phyloP scores from a whole-genome alignment of 92 coral and sea anemone genomes.

The Montipora capitata region DNA sequence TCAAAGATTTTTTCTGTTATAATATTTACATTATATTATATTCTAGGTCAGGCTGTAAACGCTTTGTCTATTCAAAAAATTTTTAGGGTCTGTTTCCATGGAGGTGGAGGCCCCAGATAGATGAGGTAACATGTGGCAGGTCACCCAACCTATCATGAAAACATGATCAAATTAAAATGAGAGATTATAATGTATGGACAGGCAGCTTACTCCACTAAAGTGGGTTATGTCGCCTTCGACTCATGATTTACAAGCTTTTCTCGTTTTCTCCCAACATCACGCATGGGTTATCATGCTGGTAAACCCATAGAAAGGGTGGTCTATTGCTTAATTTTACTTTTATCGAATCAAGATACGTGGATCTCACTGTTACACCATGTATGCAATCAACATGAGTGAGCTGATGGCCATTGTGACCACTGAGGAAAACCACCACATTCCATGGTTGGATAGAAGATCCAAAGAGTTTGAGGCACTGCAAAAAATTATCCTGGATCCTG shows the following conservation, averaged over 20 bases:
- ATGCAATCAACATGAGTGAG: constrained; percentile 68
- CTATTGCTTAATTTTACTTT: constrained; percentile 1
- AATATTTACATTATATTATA: no score
- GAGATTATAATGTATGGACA: no score
- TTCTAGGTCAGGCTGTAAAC: not conserved
- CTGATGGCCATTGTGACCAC: constrained; percentile 60
- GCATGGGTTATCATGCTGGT: no score
- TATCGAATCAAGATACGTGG: constrained; percentile 36
- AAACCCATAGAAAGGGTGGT: not conserved
- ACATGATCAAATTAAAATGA: no score
- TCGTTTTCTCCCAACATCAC: no score
- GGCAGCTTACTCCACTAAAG: no score
- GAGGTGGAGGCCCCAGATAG: not conserved
- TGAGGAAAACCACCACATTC: constrained; percentile 29
- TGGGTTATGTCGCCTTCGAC: no score
- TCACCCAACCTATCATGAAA: no score
- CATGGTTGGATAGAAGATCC: constrained; percentile 64
- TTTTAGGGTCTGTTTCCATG: not conserved
- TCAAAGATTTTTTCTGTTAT: no score
- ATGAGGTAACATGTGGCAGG: not conserved
- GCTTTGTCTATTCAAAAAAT: not conserved
- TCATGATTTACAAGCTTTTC: no score
- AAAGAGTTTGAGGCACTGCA: constrained; percentile 60
- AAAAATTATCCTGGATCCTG: constrained; percentile 31
- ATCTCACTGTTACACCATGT: constrained; percentile 57